Evolutionary conservation across 2,113 vertebrate species (phyloP), one percentile per base, ranked within the genome.

Genomic region (Smithornis capensis): DNA sequence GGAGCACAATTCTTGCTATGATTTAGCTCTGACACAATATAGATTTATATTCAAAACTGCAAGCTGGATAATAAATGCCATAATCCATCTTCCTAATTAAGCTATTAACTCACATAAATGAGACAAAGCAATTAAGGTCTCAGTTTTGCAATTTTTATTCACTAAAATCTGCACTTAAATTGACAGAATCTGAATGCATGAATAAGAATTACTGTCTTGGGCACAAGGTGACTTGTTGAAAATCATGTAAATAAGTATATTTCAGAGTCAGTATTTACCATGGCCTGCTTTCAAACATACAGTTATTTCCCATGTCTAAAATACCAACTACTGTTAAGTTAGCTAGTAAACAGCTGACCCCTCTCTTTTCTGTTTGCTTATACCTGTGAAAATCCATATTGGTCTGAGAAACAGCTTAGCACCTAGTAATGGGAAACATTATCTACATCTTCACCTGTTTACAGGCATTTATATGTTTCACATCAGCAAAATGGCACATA

Each of bases 111-210:
- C 57, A 87, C 12, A 1, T 29, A 96, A 93, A 89, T 68, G 65
- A 91, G 89, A 79, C 55, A 89, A 95, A 91, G 80, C 53, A 92
- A 85, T 95, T 88, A 92, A 96, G 60, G 64, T 22, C 64, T 92
- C 73, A 65, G 79, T 71, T 73, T 71, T 70, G 63, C 77, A 74
- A 76, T 90, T 84, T 75, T 93, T 87, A 68, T 44, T 94, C 83
- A 68, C 80, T 57, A 44, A 92, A 88, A 83, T 74, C 53, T 86
- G 75, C 69, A 90, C 70, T 86, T 90, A 69, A 80, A 90, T 33
- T 74, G 83, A 89, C 11, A n/a, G 76, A 94, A 90, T 3, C 13
- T 1, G 4, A 35, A 42, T 28, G 37, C 44, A 40, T 55, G 76
- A 92, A 87, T 93, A 94, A 56, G 64, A 95, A 86, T 77, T 69